Evolutionary conservation across 2,113 vertebrate genomes (phyloP).

Genomic region (Pachypanchax playfairii): DNA sequence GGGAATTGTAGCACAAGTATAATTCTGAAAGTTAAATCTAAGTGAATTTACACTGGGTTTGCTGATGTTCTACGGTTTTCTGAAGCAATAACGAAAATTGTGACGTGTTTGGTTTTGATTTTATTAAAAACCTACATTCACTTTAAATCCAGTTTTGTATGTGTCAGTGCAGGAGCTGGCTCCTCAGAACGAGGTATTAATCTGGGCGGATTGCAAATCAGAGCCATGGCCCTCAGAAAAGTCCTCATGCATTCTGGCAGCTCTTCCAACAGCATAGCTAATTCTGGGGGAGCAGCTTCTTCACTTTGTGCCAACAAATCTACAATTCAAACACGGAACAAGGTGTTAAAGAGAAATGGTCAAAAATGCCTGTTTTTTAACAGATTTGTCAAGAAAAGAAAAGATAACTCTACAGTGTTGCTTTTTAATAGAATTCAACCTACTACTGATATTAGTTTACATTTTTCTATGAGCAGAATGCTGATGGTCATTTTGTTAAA

Average conservation of each 20-base stretch:
- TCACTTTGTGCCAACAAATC: constrained; percentile 75
- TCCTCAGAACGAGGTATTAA: constrained; percentile 63
- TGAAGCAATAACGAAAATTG: constrained; percentile 8
- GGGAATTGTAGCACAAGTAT: neutral
- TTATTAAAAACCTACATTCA: too few species aligned
- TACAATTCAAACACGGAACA: constrained; percentile 79
- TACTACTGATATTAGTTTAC: too few species aligned
- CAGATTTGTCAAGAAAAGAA: constrained; percentile 55
- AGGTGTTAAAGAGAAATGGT: constrained; percentile 69
- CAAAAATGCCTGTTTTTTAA: constrained; percentile 66
- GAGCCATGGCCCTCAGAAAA: constrained; percentile 64
- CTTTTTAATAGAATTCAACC: too few species aligned
- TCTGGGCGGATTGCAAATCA: constrained; percentile 68
- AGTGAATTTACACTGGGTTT: constrained; percentile 4
- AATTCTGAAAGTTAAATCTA: constrained; percentile 4
- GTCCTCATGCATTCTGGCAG: constrained; percentile 71
- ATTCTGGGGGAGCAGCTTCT: constrained; percentile 70
- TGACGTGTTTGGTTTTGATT: constrained; percentile 44
- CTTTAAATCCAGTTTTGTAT: neutral
- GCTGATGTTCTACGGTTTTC: neutral
- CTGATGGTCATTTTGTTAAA: too few species aligned
- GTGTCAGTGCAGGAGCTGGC: too few species aligned
- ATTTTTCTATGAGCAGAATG: too few species aligned
- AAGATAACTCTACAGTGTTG: neutral
- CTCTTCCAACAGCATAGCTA: constrained; percentile 80